phyloP scores from a whole-genome alignment of 2,797 vertebrate species.

The Leptatherina wallacei region DNA sequence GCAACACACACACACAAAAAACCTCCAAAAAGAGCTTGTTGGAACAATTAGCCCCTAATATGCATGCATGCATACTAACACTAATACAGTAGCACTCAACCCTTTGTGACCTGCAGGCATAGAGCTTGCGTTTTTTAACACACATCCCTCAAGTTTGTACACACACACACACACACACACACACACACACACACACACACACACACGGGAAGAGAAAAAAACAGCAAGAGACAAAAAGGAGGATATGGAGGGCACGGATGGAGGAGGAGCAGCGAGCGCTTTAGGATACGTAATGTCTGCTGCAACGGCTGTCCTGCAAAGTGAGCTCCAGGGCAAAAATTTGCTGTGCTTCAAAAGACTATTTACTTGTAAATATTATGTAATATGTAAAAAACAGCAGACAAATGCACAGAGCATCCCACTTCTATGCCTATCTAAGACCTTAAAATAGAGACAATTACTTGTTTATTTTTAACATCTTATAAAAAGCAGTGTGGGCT shows the following conservation, averaged over 20 bases:
- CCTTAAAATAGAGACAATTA: neutral
- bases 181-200: constrained; percentile 10
- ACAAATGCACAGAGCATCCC: neutral
- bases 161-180: constrained; percentile 2
- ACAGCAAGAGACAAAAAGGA: constrained; percentile 15
- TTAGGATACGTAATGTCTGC: constrained; percentile 30
- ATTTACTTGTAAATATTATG: constrained; percentile 49
- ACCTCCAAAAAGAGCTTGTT: constrained; percentile 17
- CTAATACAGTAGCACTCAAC: constrained; percentile 36
- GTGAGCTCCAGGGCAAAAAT: constrained; percentile 25
- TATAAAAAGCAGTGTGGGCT: neutral
- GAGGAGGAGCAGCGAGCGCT: constrained; percentile 27
- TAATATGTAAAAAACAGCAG: constrained; percentile 33
- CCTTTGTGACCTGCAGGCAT: constrained; percentile 28
- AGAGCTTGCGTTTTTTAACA: constrained; percentile 28
- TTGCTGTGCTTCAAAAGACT: constrained; percentile 26
- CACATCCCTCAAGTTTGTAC: constrained; percentile 27
- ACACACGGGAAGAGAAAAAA: constrained; percentile 33
- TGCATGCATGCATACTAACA: constrained; percentile 10
- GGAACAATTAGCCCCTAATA: constrained; percentile 46
- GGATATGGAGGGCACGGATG: constrained; percentile 23
- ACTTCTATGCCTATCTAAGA: neutral
- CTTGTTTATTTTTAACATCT: neutral
- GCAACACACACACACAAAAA: constrained; percentile 17
- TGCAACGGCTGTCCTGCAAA: constrained; percentile 26